Percentiles rank a stretch among this genome's conserved stretches.
Evolutionary conservation across 2,113 vertebrate genomes (phyloP).

Genomic region (Meles meles): DNA sequence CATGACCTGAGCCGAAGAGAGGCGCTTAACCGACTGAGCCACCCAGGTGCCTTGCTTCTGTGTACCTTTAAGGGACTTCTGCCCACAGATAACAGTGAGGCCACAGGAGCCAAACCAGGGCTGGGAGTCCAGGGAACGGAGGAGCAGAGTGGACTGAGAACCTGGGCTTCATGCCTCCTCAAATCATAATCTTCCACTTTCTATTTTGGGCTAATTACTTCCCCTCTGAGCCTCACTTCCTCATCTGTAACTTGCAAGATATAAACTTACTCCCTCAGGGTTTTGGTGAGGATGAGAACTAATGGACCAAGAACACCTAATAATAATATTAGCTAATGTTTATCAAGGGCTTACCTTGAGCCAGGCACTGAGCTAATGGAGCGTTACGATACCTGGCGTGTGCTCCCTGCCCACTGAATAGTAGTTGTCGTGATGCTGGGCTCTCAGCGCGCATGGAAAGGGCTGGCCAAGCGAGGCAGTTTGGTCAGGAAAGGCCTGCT

Average conservation of each 20-base stretch:
- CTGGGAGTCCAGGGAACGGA: not conserved
- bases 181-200: not conserved
- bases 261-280: not conserved
- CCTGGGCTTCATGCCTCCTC: not conserved
- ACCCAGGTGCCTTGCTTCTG: not conserved
- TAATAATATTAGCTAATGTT: not conserved
- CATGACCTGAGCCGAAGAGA: not conserved
- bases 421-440: not conserved
- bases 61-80: not conserved
- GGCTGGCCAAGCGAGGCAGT: not conserved
- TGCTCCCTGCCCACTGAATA: not conserved
- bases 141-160: not conserved
- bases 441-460: not conserved
- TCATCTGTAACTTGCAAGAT: not conserved
- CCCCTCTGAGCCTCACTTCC: not conserved
- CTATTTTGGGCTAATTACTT: not conserved
- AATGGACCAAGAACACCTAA: not conserved
- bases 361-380: not conserved
- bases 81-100: not conserved
- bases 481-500: not conserved
- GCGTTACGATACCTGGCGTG: not conserved
- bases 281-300: constrained; percentile 17
- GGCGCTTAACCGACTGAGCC: not conserved
- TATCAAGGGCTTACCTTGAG: not conserved
- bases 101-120: not conserved